Conservation (phyloP, 2,113 vertebrate species). For the Brachyhypopomus gauderio region DNA sequence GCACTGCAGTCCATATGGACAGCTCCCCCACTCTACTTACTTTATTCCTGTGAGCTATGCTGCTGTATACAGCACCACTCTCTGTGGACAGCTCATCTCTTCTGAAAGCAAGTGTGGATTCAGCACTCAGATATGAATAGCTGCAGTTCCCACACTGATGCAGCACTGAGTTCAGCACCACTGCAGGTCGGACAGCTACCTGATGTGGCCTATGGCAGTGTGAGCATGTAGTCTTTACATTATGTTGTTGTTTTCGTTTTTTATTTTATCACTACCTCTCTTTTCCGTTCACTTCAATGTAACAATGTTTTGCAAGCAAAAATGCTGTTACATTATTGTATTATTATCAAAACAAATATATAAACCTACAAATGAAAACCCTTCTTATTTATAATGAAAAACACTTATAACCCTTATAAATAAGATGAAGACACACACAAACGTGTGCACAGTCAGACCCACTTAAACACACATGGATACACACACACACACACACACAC, state of each 20-base stretch:
- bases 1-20: not conserved
- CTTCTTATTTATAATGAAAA: too few relatives aligned
- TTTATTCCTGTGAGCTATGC: not conserved
- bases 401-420: too few relatives aligned
- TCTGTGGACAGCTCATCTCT: not conserved
- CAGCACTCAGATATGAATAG: not conserved
- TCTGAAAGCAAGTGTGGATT: not conserved
- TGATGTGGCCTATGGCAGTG: not conserved
- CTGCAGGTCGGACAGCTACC: not conserved
- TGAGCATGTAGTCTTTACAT: not conserved
- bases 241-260: not conserved
- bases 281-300: not conserved
- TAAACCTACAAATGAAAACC: too few relatives aligned
- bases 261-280: not conserved
- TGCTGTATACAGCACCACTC: not conserved
- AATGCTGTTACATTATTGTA: not conserved
- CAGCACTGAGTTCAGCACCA: constrained; percentile 12
- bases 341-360: not conserved
- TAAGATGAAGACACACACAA: too few relatives aligned
- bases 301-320: not conserved
- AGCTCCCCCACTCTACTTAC: constrained; percentile 6
- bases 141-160: not conserved
- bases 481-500: too few relatives aligned
- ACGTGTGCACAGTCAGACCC: too few relatives aligned
- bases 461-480: too few relatives aligned